Evolutionary conservation across 1,140 invertebrate genomes (phyloP).

Genomic region (Berghia stephanieae): DNA sequence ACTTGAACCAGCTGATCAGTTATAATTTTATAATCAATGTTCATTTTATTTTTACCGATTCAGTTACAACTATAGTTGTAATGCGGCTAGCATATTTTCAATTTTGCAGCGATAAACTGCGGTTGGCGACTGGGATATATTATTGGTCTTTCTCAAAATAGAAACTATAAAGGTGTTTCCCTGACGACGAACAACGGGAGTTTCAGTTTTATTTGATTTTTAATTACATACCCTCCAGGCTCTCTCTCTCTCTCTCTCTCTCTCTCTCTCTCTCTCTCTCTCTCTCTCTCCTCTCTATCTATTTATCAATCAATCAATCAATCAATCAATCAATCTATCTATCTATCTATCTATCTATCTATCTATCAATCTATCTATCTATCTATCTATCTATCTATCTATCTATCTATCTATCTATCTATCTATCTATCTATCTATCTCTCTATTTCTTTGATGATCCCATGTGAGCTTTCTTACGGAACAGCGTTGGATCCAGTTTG

Average conservation of each 20-base stretch:
- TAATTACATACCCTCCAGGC: not conserved
- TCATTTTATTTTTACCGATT: too few relatives aligned
- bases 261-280: not conserved
- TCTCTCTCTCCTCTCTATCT: not conserved
- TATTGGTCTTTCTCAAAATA: too few relatives aligned
- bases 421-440: not conserved
- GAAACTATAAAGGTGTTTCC: too few relatives aligned
- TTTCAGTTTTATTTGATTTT: too few relatives aligned
- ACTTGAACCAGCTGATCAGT: too few relatives aligned
- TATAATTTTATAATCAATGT: too few relatives aligned
- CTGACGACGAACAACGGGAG: too few relatives aligned
- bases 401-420: not conserved
- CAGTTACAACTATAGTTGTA: too few relatives aligned
- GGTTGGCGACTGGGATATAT: too few relatives aligned
- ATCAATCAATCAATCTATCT: not conserved
- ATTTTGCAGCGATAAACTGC: too few relatives aligned
- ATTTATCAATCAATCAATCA: not conserved
- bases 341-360: conserved; percentile 29
- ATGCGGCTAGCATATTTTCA: too few relatives aligned
- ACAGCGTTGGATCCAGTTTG: too few relatives aligned
- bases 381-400: conserved; percentile 10
- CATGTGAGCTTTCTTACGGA: not conserved
- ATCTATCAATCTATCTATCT: conserved; percentile 26
- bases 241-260: not conserved
- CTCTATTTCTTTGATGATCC: not conserved